Base-by-base conservation (phyloP, 2,797 vertebrate species). In the Danio aesculapii region DNA sequence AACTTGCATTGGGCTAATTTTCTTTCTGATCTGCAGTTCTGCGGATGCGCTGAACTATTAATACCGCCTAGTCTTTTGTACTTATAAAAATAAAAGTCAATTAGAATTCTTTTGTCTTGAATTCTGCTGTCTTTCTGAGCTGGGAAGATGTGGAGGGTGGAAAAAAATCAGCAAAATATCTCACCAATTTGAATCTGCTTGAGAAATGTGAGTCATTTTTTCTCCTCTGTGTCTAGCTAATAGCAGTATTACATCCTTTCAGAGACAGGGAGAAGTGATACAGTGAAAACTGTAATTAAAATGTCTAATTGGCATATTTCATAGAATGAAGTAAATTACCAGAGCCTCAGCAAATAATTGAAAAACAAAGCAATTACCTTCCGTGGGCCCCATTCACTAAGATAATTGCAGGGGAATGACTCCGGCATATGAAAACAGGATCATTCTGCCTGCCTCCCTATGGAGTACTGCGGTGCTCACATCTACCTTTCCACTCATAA, bases 341-440 rank as follows among this genome's bases (percentile, higher is more conserved):
- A 90, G 86, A 93, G 89, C 87, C 90, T 93, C 90, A 89, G 90
- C 90, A 93, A 95, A 93, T 93, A 92, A 93, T 92, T 92, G 91
- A 93, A 93, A 94, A 94, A 94, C 91, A 94, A 94, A 93, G 92
- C 92, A 95, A 94, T 94, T 93, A 94, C 89, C 89, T 87, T 90
- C 81, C 87, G 82, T 87, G 79, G 91, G 89, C 90, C 87, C 91
- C 85, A 92, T 93, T 94, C 91, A 92, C 87, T 81, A 81, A 86
- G 90, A 91, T 94, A 94, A 95, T 95, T 94, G 91, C 90, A 91
- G 91, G 84, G 89, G 74, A 87, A 88, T 92, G 87, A 64, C 81
- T 87, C 88, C 92, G 89, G 93, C 92, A 88, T 84, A 89, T 93
- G 91, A 92, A 94, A 93, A 93, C 91, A 93, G 90, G 92, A 93